phyloP scores from a whole-genome alignment of 1,140 invertebrate species.

The Pseudomyrmex gracilis region DNA sequence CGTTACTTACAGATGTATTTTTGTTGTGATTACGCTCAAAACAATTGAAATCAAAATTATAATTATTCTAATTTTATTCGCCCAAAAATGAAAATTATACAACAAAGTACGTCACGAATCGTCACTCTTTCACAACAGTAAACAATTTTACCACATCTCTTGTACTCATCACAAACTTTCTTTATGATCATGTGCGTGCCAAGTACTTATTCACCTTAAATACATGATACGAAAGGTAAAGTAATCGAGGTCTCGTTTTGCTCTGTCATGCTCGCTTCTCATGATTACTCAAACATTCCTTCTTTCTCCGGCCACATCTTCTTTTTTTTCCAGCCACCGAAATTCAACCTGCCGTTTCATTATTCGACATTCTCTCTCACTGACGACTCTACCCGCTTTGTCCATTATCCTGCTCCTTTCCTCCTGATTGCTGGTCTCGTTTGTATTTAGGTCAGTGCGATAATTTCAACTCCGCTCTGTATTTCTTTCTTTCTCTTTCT shows the following conservation, averaged over 20 bases:
- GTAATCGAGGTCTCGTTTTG: not conserved
- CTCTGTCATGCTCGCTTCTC: not conserved
- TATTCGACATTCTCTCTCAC: constrained; percentile 30
- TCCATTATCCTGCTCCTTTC: constrained; percentile 27
- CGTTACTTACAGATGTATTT: no score
- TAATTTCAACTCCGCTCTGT: constrained; percentile 5
- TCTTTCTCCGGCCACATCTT: constrained; percentile 7
- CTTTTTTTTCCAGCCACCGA: constrained; percentile 32
- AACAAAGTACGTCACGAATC: no score
- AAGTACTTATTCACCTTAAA: constrained; percentile 1
- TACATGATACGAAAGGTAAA: not conserved
- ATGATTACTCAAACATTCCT: constrained; percentile 49
- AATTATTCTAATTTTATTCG: no score
- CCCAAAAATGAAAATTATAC: no score
- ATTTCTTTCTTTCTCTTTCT: not conserved
- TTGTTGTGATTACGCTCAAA: no score
- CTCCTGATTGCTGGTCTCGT: constrained; percentile 41
- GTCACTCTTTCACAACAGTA: not conserved
- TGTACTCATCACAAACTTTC: not conserved
- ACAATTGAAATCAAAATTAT: no score
- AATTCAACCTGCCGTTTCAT: constrained; percentile 56
- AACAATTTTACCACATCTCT: not conserved
- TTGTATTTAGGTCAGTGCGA: constrained; percentile 42
- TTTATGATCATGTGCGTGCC: no score
- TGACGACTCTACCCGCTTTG: not conserved